Conservation (phyloP, 92 coral and sea anemone species). For the Nematostella vectensis region DNA sequence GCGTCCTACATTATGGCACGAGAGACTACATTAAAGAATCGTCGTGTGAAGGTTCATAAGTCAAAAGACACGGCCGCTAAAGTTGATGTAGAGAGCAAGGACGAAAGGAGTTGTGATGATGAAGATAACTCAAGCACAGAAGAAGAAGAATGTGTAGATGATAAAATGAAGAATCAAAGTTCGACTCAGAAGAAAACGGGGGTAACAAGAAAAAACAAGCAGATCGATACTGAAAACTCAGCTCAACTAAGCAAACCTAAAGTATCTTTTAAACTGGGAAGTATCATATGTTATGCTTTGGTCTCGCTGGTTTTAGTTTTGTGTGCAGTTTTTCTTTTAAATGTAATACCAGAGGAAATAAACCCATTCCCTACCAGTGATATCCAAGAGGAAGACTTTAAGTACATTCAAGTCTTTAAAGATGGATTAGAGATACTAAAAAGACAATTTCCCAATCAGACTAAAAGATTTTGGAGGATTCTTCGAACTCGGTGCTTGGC, state of each 20-base stretch:
- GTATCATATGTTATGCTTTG: background rate
- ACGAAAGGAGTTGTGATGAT: too few relatives aligned
- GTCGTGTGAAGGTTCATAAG: too few relatives aligned
- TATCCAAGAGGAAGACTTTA: background rate
- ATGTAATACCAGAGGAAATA: conserved; percentile 10
- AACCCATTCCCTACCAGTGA: background rate
- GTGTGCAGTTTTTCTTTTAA: background rate
- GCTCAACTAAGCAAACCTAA: too few relatives aligned
- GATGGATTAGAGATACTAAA: conserved; percentile 34
- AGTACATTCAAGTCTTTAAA: conserved; percentile 29
- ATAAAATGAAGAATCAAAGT: too few relatives aligned
- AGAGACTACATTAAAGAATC: too few relatives aligned
- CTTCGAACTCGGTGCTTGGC: conserved; percentile 50
- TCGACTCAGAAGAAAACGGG: too few relatives aligned
- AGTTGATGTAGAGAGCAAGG: too few relatives aligned
- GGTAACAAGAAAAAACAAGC: background rate
- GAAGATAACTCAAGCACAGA: too few relatives aligned
- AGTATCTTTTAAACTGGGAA: too few relatives aligned
- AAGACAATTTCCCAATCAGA: conserved; percentile 55
- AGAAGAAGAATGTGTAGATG: too few relatives aligned
- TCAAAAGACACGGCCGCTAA: too few relatives aligned
- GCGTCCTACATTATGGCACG: too few relatives aligned
- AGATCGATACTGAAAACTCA: background rate
- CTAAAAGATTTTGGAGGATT: conserved; percentile 52
- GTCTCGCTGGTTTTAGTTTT: conserved; percentile 6